Base-by-base conservation (phyloP, 2,113 vertebrate genomes). In the Coptodon bakossiorum region DNA sequence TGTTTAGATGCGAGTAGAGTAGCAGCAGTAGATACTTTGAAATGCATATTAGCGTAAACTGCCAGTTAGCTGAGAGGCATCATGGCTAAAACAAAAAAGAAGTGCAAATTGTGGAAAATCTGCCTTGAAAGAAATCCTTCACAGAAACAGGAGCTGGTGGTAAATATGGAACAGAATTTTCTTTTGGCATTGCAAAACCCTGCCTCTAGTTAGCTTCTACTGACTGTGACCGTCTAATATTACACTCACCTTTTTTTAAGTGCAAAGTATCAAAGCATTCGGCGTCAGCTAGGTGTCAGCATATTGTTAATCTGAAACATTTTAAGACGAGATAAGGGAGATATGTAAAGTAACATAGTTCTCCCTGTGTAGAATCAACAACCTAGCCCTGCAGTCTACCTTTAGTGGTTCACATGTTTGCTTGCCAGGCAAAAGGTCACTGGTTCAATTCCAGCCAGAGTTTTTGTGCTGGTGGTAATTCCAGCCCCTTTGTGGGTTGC, bases 41-140 rank as follows among this genome's bases (percentile, higher is more conserved):
- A 86, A 91, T 92, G 79, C 81, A 89, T 82, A 82, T 87, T 45
- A 53, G 38, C 57, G 45, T 43, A 27, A 83, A 36, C 40, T 89
- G 86, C 52, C 80, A 63, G 83, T 80, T 59, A 48, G 38, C 29
- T 34, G 38, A 78, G 56, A 82, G 27, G 50, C 54, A 7, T 57
- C 29, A 3, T 31, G 40, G 52, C 34, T 54, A 81, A 68, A 80
- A 78, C 16, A 56, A 38, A 52, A 48, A 36, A 24, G 29, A 78
- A 57, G 83, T 66, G 78, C 68, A 87, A 89, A 68, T 80, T 83
- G 84, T 66, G 50, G 71, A 80, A 54, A 89, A 82, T 78, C 34
- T 5, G 56, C 19, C 36, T 14, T 38, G 10, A 54, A 82, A 83
- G n/a, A 40, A 61, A 89, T 56, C 43, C 16, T 56, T 22, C 11